Conservation (phyloP, 1,140 invertebrate species). For the Coenobita brevimanus region DNA sequence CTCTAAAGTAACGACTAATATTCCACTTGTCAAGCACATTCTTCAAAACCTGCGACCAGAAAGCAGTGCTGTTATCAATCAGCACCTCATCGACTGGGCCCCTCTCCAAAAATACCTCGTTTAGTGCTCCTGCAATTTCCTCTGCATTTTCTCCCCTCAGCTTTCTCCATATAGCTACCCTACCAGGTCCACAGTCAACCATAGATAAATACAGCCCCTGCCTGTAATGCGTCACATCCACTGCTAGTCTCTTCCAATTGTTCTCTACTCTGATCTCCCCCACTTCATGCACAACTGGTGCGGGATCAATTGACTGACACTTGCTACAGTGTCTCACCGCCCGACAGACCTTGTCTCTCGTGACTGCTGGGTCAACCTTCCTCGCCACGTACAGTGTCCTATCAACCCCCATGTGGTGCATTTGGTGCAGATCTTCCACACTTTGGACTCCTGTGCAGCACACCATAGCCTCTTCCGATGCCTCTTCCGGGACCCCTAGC, state of each 20-base stretch:
- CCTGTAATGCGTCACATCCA: constrained; percentile 8
- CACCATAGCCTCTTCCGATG: not conserved
- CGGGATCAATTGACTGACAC: not conserved
- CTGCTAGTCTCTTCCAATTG: constrained; percentile 9
- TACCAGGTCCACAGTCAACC: not conserved
- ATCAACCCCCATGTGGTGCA: constrained; percentile 5
- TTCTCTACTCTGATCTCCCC: not conserved
- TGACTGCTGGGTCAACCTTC: not conserved
- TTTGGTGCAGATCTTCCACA: not conserved
- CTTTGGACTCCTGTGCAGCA: not conserved
- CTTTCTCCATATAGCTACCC: not conserved
- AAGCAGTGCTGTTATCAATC: not conserved
- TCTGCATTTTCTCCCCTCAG: not conserved
- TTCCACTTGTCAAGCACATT: too few relatives aligned
- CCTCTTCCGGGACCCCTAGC: not conserved
- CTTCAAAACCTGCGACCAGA: too few relatives aligned
- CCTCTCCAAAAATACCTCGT: too few relatives aligned
- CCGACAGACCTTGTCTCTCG: not conserved
- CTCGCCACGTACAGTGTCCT: not conserved
- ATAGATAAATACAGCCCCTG: not conserved
- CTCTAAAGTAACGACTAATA: too few relatives aligned
- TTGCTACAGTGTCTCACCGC: not conserved
- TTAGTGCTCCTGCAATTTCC: not conserved
- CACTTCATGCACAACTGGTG: not conserved
- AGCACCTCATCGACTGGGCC: not conserved